phyloP scores from a whole-genome alignment of 2,113 vertebrate genomes.

The Ptyas mucosa region DNA sequence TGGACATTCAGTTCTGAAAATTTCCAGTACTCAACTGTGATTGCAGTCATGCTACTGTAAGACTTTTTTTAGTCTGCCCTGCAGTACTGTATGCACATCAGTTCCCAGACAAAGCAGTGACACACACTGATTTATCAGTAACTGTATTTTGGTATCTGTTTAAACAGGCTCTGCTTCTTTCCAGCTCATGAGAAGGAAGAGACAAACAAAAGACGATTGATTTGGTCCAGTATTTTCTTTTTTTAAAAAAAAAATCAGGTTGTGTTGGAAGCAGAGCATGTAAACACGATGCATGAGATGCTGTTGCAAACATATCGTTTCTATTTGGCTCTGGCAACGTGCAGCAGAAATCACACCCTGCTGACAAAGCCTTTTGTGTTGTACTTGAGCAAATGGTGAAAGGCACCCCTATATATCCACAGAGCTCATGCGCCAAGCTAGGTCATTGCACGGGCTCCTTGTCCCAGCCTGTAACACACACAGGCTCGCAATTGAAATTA shows the following conservation, averaged over 20 bases:
- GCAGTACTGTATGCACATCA: slow-evolving; percentile 56
- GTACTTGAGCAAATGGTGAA: slow-evolving; percentile 24
- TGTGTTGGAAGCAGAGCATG: background rate
- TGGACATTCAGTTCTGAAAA: slow-evolving; percentile 87
- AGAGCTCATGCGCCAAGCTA: slow-evolving; percentile 9
- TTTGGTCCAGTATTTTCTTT: fast-evolving
- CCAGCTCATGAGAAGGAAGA: background rate
- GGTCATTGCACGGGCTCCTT: background rate
- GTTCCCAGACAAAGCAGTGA: slow-evolving; percentile 60
- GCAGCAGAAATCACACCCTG: background rate
- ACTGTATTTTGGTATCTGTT: slow-evolving; percentile 35
- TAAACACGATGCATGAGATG: background rate
- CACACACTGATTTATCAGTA: slow-evolving; percentile 57
- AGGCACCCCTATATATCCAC: slow-evolving; percentile 3
- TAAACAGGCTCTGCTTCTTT: slow-evolving; percentile 35
- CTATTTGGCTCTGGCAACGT: slow-evolving; percentile 10
- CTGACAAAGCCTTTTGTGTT: slow-evolving; percentile 5
- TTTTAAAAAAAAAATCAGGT: background rate
- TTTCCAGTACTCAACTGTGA: slow-evolving; percentile 51
- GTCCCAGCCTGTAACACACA: background rate
- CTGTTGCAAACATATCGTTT: background rate
- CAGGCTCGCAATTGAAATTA: background rate
- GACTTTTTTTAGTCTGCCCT: slow-evolving; percentile 58
- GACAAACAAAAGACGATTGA: background rate
- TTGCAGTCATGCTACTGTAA: slow-evolving; percentile 44